Evolutionary conservation across 35 echinoderm and acorn worm species (phyloP).

Genomic region (Chiridota heheva): DNA sequence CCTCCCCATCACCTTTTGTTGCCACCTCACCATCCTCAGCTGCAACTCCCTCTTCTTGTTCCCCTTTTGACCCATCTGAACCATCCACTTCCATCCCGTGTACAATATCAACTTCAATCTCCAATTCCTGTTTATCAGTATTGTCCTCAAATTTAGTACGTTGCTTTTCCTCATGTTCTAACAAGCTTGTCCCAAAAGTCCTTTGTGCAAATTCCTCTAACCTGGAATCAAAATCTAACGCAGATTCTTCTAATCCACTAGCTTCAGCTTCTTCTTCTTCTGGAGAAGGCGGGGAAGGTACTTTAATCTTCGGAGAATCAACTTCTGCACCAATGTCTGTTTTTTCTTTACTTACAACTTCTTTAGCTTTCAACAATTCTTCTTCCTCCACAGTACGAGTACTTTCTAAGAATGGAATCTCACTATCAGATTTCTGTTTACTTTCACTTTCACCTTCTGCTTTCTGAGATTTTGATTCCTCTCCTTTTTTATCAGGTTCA

Average conservation of each 20-base stretch:
- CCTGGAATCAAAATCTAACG: conserved; percentile 36
- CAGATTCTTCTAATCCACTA: neutral
- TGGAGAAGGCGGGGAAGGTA: too few species aligned
- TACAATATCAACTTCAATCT: neutral
- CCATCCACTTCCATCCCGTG: neutral
- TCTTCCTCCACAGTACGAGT: too few species aligned
- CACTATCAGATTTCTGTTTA: too few species aligned
- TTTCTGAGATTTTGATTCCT: too few species aligned
- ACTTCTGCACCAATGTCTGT: neutral
- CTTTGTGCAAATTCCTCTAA: conserved; percentile 43
- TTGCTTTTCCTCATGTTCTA: conserved; percentile 14
- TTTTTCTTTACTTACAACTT: neutral
- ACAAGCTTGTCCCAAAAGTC: conserved; percentile 31
- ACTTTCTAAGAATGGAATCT: too few species aligned
- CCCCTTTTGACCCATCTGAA: neutral
- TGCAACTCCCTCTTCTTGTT: conserved; percentile 7
- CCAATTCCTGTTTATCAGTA: neutral
- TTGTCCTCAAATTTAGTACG: neutral
- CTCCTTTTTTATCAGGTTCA: too few species aligned
- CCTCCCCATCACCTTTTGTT: neutral
- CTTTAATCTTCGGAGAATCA: too few species aligned
- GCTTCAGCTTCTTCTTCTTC: too few species aligned
- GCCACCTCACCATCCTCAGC: conserved; percentile 9
- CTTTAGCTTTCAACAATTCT: neutral
- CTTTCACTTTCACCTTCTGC: too few species aligned